Conservation (phyloP, 2,888 invertebrate genomes). For the Crematogaster levior region DNA sequence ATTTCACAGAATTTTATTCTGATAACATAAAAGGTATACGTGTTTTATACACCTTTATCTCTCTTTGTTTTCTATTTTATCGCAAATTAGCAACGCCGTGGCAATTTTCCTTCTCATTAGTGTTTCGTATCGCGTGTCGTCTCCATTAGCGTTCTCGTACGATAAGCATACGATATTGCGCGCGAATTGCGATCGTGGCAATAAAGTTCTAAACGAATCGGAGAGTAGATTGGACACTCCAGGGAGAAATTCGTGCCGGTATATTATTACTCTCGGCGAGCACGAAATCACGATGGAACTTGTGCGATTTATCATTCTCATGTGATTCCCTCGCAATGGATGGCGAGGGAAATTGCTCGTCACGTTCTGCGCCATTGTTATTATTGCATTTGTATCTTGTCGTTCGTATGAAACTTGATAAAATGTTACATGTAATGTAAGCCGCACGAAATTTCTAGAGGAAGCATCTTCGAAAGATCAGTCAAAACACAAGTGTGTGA, state of each 20-base stretch:
- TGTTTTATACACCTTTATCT: background rate
- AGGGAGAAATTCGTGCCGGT: slow-evolving; percentile 67
- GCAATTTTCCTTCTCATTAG: slow-evolving; percentile 34
- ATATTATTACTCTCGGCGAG: slow-evolving; percentile 68
- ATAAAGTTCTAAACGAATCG: slow-evolving; percentile 67
- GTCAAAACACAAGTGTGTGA: slow-evolving; percentile 2
- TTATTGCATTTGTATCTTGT: background rate
- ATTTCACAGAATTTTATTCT: background rate
- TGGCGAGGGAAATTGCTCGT: background rate
- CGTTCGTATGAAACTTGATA: background rate
- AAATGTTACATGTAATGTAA: background rate
- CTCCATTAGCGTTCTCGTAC: slow-evolving; percentile 15
- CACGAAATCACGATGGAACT: slow-evolving; percentile 69
- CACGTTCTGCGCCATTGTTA: slow-evolving; percentile 7
- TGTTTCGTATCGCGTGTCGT: slow-evolving; percentile 36
- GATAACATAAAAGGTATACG: background rate
- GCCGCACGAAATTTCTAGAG: background rate
- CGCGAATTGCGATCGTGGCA: slow-evolving; percentile 55
- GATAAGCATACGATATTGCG: slow-evolving; percentile 37
- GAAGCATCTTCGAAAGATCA: background rate
- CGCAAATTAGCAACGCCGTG: slow-evolving; percentile 21
- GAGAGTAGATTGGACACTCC: slow-evolving; percentile 65
- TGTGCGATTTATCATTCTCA: slow-evolving; percentile 64
- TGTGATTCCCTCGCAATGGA: slow-evolving; percentile 17
- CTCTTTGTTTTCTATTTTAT: background rate